These are phyloP conservation scores for Otocyon megalotis DNA, from an alignment of 2,113 vertebrate species.

Conservation along the genomic window DNA sequence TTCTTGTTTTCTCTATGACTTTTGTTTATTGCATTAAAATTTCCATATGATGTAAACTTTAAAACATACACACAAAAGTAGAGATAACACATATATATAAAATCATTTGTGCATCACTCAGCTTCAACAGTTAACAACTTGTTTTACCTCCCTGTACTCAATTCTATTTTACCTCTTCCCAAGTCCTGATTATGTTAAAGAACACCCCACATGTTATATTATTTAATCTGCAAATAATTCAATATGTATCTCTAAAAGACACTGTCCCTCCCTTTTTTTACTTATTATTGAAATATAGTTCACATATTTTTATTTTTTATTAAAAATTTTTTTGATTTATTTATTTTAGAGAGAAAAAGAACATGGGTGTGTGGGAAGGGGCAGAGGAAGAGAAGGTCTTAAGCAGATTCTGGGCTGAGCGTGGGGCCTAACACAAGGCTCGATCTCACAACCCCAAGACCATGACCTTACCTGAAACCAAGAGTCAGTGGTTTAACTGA, in stretches of 20 bases:
- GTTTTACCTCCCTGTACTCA: background rate
- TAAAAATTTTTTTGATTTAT: background rate
- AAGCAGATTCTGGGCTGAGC: background rate
- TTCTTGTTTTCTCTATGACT: background rate
- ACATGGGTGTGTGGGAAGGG: background rate
- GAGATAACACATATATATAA: background rate
- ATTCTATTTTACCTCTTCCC: background rate
- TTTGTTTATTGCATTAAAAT: background rate
- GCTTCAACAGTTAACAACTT: background rate
- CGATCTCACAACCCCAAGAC: background rate
- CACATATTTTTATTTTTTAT: background rate
- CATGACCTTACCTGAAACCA: background rate
- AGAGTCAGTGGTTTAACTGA: background rate
- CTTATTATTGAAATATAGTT: background rate
- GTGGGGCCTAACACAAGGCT: background rate
- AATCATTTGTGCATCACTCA: background rate
- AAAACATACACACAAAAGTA: background rate
- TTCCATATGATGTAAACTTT: background rate
- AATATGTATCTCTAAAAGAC: background rate
- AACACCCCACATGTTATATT: background rate
- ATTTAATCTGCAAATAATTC: slow-evolving; percentile 22
- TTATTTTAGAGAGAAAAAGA: background rate
- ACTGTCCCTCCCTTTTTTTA: background rate
- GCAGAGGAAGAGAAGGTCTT: background rate
- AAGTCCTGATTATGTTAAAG: background rate